Base-by-base conservation (phyloP, 1,140 invertebrate species). In the Cydia strobilella region DNA sequence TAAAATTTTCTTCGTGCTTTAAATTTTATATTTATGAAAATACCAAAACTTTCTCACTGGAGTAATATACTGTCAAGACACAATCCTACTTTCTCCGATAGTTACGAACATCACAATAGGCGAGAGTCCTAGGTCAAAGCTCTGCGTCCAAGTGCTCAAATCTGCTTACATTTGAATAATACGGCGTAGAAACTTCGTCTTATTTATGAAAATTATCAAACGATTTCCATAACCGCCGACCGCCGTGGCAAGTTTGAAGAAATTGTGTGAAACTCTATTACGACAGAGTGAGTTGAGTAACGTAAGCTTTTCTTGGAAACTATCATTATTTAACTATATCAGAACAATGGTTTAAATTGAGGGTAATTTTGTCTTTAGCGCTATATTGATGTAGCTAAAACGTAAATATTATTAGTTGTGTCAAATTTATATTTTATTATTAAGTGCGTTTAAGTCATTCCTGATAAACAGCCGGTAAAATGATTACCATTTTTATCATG, bases 111-210 rank as follows among this genome's bases (percentile, higher is more conserved):
- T 48, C 3, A 59, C 48, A 63, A 63, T 25, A 31, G 13, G 15
- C 63, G 25, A 65, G 13, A 65, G 25, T 31, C 63, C 15, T 15
- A 20, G 63, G 63, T 65, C 63, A 63, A 27, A 63, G 25, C 62
- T 63, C 62, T 27, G 63, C 63, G 63, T 35, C 13, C 23, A 65
- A 65, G 25, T 65, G 63, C 25, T 65, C 63, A 65, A 65, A 65
- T 65, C 78, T 74, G 74, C 69, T 73, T 51, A 69, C 74, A 80
- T 82, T 80, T 80, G 74, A 82, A 82, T 82, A 82, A 82, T 82
- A 76, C 63, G 45, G 63, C 79, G 63, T 65, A 7, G 25, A 65
- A 65, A 65, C 63, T 65, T 35, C 15, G 63, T 65, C 63, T 65
- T 65, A 65, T 65, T 65, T 65, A 65, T 65, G 63, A 65, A 65